A percentile compares a stretch with the other conserved stretches of the same genome.
phyloP scores from a whole-genome alignment of 2,113 vertebrate species.

The Brienomyrus longianalis region DNA sequence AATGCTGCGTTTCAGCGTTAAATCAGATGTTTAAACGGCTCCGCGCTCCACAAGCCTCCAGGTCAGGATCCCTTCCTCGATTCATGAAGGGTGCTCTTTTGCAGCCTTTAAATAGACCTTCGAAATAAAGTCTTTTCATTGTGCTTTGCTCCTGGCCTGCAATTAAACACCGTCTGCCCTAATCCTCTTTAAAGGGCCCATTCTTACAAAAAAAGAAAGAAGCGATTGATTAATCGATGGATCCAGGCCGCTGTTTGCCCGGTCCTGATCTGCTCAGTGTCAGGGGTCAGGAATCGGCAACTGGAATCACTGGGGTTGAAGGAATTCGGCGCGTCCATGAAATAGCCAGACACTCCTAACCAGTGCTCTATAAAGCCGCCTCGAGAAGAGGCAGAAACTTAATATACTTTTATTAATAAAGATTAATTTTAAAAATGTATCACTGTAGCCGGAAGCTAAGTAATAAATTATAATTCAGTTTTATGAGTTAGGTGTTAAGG shows the following conservation, averaged over 20 bases:
- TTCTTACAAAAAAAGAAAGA: neutral
- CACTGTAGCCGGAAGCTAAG: neutral
- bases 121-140: neutral
- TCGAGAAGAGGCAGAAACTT: neutral
- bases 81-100: neutral
- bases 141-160: neutral
- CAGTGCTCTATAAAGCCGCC: neutral
- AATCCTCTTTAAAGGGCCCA: neutral
- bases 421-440: neutral
- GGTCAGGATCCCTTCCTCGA: neutral
- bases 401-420: conserved; percentile 8
- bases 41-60: neutral
- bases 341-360: neutral
- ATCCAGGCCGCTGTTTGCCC: neutral
- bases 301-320: neutral
- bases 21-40: neutral
- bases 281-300: neutral
- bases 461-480: neutral
- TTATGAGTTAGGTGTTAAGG: neutral
- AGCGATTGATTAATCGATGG: neutral
- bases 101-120: neutral
- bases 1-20: neutral
- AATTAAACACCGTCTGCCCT: neutral
- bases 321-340: neutral
- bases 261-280: neutral